Evolutionary conservation across 2,113 vertebrate species (phyloP).

Genomic region (Bos taurus): DNA sequence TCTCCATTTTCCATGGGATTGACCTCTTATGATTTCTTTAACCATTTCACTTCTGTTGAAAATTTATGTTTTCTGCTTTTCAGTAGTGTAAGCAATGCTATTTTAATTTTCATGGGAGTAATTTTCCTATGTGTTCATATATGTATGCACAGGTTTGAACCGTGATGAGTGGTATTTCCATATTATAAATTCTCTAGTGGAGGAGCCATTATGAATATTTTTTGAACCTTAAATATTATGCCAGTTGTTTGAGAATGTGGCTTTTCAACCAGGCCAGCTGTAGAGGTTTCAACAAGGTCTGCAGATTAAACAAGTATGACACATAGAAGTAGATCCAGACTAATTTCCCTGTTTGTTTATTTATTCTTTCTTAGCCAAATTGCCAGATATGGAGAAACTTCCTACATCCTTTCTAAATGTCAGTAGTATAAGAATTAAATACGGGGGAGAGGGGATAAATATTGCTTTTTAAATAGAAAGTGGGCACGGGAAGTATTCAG

Average conservation of each 20-base stretch:
- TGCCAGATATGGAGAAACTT: neutral
- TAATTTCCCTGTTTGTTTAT: neutral
- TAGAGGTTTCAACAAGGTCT: neutral
- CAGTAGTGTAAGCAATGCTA: neutral
- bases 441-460: neutral
- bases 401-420: neutral
- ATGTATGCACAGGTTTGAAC: neutral
- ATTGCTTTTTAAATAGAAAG: neutral
- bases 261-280: neutral
- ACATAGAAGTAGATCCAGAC: neutral
- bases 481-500: neutral
- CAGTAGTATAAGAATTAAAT: neutral
- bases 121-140: neutral
- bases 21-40: neutral
- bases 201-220: neutral
- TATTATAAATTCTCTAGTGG: neutral
- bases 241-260: neutral
- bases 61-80: neutral
- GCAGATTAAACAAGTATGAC: neutral
- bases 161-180: neutral
- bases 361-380: neutral
- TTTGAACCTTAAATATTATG: neutral
- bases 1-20: neutral
- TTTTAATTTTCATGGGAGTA: neutral
- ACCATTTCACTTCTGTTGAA: slow-evolving; percentile 4